Evolutionary conservation across 2,113 vertebrate species (phyloP), one percentile per base, ranked within the genome.

Genomic region (Dunckerocampus dactyliophorus): DNA sequence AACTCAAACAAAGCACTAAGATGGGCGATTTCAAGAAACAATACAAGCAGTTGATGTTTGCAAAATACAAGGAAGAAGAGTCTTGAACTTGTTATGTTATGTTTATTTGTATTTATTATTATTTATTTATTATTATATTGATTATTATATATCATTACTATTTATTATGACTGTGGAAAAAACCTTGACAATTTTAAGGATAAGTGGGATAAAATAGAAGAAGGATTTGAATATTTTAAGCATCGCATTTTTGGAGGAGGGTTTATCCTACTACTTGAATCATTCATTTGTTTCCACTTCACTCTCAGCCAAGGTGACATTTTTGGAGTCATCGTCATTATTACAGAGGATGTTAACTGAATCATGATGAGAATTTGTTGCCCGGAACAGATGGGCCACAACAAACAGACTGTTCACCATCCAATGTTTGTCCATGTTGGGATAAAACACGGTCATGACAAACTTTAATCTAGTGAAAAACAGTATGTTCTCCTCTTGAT

Each of bases 401-500:
- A 34, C 14, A 57, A 62, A 62, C 28, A 48, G 43, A 10, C 24
- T 71, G 48, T 58, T 71, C 50, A 64, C 62, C 66, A 67, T 42
- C 20, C 24, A 1, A 0, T 52, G 17, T 21, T 37, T 65, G 58
- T 69, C 58, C 31, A 13, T 55, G 53, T 52, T 61, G 21, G 47
- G 15, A 62, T 61, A 47, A 66, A 50, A 55, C 19, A 63, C 11
- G 59, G 39, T 47, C 45, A 62, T 20, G 58, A 74, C 50, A 78
- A 64, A 76, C 16, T 70, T 39, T 83, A 75, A 80, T 79, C 76
- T 74, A 57, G 58, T 59, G 59, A 58, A 76, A 67, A 47, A 74
- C 62, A 65, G 46, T 68, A 63, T 73, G 65, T 67, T 72, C 47
- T 74, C 42, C 45, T 70, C 55, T 61, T 75, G n/a, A 67, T 66